Base-by-base conservation (phyloP, 1,140 invertebrate genomes). In the Leptestheria dahalacensis region DNA sequence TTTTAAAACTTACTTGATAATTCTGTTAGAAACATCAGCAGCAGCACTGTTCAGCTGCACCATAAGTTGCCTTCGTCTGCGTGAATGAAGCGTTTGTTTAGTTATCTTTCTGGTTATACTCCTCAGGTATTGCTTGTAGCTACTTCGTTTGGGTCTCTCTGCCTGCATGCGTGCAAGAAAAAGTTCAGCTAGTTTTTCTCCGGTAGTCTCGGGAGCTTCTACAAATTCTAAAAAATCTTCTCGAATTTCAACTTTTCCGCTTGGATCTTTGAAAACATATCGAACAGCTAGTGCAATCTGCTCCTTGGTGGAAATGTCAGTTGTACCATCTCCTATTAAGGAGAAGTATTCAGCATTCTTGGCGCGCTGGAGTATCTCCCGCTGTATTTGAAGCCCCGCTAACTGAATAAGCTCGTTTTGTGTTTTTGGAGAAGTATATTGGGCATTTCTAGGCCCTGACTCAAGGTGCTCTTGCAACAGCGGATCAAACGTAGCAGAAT, bases 201-300 rank as follows among this genome's bases (percentile, higher is more conserved):
- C 52, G n/a, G 52, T n/a, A 6, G 52, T 54, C 29, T 18, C 52
- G 18, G 52, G 52, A 21, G 24, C 24, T 11, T 24, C 52, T n/a
- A 54, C 52, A 25, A 54, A 54, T 24, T 54, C 23, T 18, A 54
- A n/a, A 25, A 54, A 54, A n/a, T 54, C 52, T 54, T 54, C 52
- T 29, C 52, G 52, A 54, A 54, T 54, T n/a, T 54, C 20, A 24
- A 54, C 52, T 6, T 10, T 15, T n/a, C 52, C 52, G 26, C 26
- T n/a, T 54, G 52, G 52, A 25, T n/a, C 3, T 4, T 24, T 21
- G 52, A 54, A 54, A 54, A 54, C 52, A 10, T 54, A 54, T 3
- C 52, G 52, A 26, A 54, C 52, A 10, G 52, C 52, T 25, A 54
- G 26, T 18, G 18, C 52, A 10, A 54, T 25, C 24, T 54, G 52